phyloP scores from a whole-genome alignment of 2,888 invertebrate species.

The Spisula solida region DNA sequence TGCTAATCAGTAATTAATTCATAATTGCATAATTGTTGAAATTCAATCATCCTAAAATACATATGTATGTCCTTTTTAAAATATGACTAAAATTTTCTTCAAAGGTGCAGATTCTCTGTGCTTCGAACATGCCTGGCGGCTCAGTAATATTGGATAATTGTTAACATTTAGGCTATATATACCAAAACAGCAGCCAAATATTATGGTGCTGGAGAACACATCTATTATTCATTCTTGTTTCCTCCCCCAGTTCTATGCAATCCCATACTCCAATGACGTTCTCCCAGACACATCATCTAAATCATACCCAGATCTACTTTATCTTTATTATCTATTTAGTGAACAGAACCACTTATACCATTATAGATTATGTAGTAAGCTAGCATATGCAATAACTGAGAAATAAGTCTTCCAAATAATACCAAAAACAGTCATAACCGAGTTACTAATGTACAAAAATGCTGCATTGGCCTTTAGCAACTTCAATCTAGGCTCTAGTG shows the following conservation, averaged over 20 bases:
- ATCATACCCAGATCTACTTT: background rate
- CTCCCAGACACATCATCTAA: background rate
- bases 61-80: no score
- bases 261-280: background rate
- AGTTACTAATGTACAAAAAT: background rate
- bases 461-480: no score
- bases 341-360: background rate
- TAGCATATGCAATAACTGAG: background rate
- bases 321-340: conserved; percentile 21
- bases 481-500: no score
- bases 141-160: background rate
- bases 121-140: background rate
- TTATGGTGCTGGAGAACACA: background rate
- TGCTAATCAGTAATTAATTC: no score
- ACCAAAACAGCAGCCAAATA: background rate
- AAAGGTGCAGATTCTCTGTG: no score
- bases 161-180: background rate
- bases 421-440: background rate
- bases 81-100: no score
- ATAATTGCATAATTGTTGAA: no score
- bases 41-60: no score
- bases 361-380: background rate
- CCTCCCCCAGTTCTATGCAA: background rate
- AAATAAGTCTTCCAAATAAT: background rate
- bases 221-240: background rate